These are phyloP conservation scores for Halcyon senegalensis DNA, from an alignment of 2,113 vertebrate species.

Conservation along the genomic window DNA sequence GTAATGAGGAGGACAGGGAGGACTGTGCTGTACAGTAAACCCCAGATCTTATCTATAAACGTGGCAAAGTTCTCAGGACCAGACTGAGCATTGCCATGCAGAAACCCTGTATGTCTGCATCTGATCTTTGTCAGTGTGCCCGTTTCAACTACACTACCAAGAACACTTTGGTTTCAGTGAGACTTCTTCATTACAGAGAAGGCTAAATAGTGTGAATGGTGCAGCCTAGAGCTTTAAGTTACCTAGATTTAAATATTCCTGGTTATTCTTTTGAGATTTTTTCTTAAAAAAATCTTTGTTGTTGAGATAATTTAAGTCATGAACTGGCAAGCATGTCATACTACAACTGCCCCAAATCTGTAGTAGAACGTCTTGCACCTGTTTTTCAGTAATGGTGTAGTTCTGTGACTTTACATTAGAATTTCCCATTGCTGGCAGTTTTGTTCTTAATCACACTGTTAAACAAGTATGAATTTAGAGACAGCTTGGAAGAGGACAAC, in stretches of 20 bases:
- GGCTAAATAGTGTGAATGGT: not conserved
- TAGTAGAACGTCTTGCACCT: not conserved
- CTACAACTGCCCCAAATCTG: not conserved
- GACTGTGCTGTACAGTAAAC: fast-evolving
- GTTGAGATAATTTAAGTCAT: not conserved
- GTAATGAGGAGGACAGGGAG: not conserved
- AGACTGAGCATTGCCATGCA: not conserved
- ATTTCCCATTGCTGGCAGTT: not conserved
- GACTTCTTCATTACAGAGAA: not conserved
- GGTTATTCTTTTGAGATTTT: not conserved
- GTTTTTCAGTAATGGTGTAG: not conserved
- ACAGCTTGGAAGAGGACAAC: not conserved
- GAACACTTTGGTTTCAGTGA: not conserved
- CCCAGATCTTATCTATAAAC: not conserved
- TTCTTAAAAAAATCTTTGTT: not conserved
- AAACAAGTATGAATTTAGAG: not conserved
- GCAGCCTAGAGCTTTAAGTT: not conserved
- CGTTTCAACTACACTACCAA: not conserved
- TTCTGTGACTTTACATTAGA: not conserved
- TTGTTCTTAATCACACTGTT: not conserved
- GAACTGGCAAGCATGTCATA: not conserved
- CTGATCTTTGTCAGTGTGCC: not conserved
- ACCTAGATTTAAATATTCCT: not conserved
- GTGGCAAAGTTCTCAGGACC: not conserved
- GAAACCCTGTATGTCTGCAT: not conserved